Evolutionary conservation across 2,797 vertebrate genomes (phyloP), one percentile per base, ranked within the genome.

Genomic region (Helicolenus hilgendorfi): DNA sequence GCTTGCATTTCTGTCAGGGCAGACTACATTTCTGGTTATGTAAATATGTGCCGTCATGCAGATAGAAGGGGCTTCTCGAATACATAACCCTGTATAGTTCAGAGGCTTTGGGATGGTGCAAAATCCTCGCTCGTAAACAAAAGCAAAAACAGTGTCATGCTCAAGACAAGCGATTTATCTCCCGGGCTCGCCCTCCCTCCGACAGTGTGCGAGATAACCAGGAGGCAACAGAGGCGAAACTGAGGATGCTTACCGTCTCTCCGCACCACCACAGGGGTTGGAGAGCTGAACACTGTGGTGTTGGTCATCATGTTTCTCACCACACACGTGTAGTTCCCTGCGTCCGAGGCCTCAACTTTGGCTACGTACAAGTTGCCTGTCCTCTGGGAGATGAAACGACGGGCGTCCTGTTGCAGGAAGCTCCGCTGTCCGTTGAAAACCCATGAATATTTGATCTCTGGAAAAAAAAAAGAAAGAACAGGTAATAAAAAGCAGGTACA

Each of bases 361-460:
- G 98, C 98, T 0, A 99, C 97, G 93, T 98, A 99, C 11, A 99
- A 88, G 83, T 99, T 99, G 0, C 98, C 98, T 0, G 98, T 99
- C 80, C 96, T 97, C 87, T 99, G 98, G 0, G 98, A 99, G 86
- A 99, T 97, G 6, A 99, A 99, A 53, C 98, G 98, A 0, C 98
- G 98, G 20, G 93, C 97, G 86, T 99, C 98, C 91, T 98, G 98
- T 60, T 98, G 97, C 26, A 98, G 97, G 24, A 98, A 97, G 55
- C 94, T 95, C 0, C 96, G 97, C 68, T 97, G 97, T 67, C 98
- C 98, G 1, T 99, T 98, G 95, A 98, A 98, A 94, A 98, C 97
- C 98, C 99, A 99, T 0, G 98, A 98, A 29, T 99, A 99, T 95
- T 96, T 98, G 62, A 99, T 97, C 89, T 99, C 98, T 99, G 95